Base-by-base conservation (phyloP, 2,113 vertebrate species). In the Apistogramma diplotaenia region DNA sequence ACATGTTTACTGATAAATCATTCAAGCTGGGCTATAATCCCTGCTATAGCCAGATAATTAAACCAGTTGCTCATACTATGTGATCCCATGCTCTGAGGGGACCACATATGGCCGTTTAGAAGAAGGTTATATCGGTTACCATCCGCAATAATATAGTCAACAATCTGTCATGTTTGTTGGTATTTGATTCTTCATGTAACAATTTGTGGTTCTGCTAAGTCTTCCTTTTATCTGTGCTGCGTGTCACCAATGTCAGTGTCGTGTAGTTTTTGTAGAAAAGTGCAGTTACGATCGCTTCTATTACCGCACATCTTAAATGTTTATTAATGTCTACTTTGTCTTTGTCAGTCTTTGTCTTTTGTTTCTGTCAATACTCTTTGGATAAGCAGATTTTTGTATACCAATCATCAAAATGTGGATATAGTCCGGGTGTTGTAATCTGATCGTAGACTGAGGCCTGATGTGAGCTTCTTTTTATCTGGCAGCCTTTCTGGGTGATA, bases 401-500 rank as follows among this genome's bases (percentile, higher is more conserved):
- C 16, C 5, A 76, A 74, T 59, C 13, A 23, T 33, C 1, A 4
- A 67, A 18, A 54, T 19, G 10, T 51, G 65, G 65, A 73, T 55
- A 33, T 75, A n/a, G 25, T 82, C 61, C 84, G 62, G 37, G 77
- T 70, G 29, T 73, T 85, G 85, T 78, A 88, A 83, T 65, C 40
- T 74, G 79, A 86, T 86, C 61, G 0, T 37, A 65, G 80, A 73
- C 40, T 33, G 25, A 11, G 33, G 67, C 57, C 82, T 87, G 83
- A 85, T 91, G 73, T 76, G 84, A 89, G 78, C 78, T 81, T 87
- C 46, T 78, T 49, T 86, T 85, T 85, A 89, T 87, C 86, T 83
- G 55, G 83, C 88, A 85, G 88, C 81, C 60, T 87, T 89, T 85
- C 70, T 79, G 71, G 35, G 76, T 89, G 89, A 91, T 89, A 81